Evolutionary conservation across 2,888 invertebrate genomes (phyloP).

Genomic region (Candidula unifasciata): DNA sequence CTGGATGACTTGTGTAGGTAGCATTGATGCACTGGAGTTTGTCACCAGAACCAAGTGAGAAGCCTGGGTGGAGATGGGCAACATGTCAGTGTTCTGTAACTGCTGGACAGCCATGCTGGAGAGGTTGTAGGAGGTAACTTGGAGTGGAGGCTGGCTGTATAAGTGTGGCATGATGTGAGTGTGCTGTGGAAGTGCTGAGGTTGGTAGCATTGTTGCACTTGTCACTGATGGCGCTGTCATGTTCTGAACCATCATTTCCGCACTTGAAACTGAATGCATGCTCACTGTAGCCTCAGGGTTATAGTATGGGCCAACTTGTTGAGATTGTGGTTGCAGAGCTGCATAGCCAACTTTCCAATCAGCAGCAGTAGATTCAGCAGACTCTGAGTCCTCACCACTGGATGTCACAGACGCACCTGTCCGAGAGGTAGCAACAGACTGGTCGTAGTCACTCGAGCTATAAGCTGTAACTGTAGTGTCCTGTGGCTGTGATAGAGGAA

Average conservation of each 20-base stretch:
- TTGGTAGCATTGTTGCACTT: background rate
- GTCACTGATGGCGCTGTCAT: background rate
- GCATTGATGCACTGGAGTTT: slow-evolving; percentile 16
- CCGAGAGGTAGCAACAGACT: background rate
- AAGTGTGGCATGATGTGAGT: slow-evolving; percentile 17
- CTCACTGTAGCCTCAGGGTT: background rate
- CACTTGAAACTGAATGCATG: background rate
- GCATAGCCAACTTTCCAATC: background rate
- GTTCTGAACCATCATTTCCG: background rate
- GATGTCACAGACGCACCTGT: background rate
- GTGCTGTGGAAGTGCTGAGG: background rate
- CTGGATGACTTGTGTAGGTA: slow-evolving; percentile 34
- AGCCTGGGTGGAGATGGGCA: slow-evolving; percentile 14
- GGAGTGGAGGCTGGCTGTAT: slow-evolving; percentile 37
- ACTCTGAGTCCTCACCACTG: background rate
- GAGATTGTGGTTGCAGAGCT: background rate
- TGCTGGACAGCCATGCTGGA: background rate
- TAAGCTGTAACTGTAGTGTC: background rate
- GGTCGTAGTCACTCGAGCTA: background rate
- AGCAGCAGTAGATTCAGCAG: background rate
- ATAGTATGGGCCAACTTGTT: slow-evolving; percentile 6
- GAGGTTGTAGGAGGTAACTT: slow-evolving; percentile 22
- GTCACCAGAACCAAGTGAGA: slow-evolving; percentile 36
- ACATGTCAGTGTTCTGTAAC: slow-evolving; percentile 4
- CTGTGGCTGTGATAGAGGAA: background rate